These are phyloP conservation scores for Ridgeia piscesae DNA, from an alignment of 1,140 invertebrate genomes.

Conservation along the genomic window DNA sequence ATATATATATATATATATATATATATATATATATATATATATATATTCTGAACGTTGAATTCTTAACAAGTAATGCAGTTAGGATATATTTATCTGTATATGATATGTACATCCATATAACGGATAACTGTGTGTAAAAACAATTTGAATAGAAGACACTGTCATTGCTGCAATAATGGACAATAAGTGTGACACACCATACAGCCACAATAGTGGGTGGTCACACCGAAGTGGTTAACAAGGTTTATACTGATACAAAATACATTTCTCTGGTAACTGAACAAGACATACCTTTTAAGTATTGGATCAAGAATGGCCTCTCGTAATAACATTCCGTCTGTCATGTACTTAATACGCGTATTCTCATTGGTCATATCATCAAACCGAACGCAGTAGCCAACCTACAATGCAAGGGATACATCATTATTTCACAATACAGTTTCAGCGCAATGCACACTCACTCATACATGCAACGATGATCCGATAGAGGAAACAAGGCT, in stretches of 20 bases:
- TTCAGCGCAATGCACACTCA: too few relatives aligned
- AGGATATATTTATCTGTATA: too few relatives aligned
- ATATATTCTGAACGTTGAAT: too few relatives aligned
- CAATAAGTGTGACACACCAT: too few relatives aligned
- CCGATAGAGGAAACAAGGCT: neutral
- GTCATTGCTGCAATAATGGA: too few relatives aligned
- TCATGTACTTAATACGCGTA: constrained; percentile 77
- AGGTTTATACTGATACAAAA: neutral
- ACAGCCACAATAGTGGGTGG: too few relatives aligned
- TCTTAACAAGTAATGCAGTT: too few relatives aligned
- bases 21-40: too few relatives aligned
- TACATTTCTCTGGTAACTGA: neutral
- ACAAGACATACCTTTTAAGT: constrained; percentile 50
- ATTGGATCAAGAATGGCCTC: constrained; percentile 74
- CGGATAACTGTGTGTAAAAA: too few relatives aligned
- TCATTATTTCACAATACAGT: constrained; percentile 6
- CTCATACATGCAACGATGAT: neutral
- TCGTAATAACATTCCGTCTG: constrained; percentile 91
- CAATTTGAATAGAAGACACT: too few relatives aligned
- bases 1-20: too few relatives aligned
- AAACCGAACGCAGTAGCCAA: constrained; percentile 92
- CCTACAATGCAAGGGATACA: constrained; percentile 37
- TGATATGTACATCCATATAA: too few relatives aligned
- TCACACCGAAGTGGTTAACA: neutral
- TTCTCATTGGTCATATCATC: constrained; percentile 76